Base-by-base conservation (phyloP, 2,888 invertebrate genomes). In the Rhorus exstirpatorius region DNA sequence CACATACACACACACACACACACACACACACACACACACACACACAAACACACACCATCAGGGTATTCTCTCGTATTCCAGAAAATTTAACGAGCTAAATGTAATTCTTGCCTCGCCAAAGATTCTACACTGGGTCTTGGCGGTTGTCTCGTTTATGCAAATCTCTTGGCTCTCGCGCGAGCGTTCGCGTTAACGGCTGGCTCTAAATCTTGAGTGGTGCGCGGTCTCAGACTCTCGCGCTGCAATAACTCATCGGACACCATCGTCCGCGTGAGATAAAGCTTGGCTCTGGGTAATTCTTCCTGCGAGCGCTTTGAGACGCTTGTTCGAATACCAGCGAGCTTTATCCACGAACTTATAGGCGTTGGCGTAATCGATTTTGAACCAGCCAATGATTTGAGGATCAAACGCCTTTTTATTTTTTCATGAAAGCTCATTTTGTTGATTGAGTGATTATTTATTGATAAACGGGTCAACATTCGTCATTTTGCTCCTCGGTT, bases 181-280 rank as follows among this genome's bases (percentile, higher is more conserved):
- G 71, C 61, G 14, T 78, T 38, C 41, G 86, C 87, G 86, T 88
- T 88, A 88, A 88, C 86, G 86, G 84, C 83, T 84, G 86, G 83
- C 87, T 87, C 86, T 88, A 88, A 88, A 88, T 88, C 88, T 88
- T 87, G 83, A 88, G n/a, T n/a, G 84, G 79, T 82, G 85, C 86
- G 80, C 78, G 76, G 83, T 83, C 81, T 84, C 77, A 70, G 77
- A 86, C 88, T 86, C 85, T 84, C 86, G 81, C 84, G 86, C 81
- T 79, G 85, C 84, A 88, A 85, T 88, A 88, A 86, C 87, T 88
- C 87, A 88, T 87, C 77, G 84, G 86, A 79, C 79, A 70, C 35
- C 78, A 63, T 51, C 53, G 70, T 78, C 55, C 61, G 35, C 63
- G 58, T 58, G 41, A 49, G 60, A 79, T 44, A 49, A 14, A 19